A percentile compares a stretch with the other conserved stretches of the same genome.
Conservation (phyloP, 2,888 invertebrate genomes). For the Anoplius nigerrimus region DNA sequence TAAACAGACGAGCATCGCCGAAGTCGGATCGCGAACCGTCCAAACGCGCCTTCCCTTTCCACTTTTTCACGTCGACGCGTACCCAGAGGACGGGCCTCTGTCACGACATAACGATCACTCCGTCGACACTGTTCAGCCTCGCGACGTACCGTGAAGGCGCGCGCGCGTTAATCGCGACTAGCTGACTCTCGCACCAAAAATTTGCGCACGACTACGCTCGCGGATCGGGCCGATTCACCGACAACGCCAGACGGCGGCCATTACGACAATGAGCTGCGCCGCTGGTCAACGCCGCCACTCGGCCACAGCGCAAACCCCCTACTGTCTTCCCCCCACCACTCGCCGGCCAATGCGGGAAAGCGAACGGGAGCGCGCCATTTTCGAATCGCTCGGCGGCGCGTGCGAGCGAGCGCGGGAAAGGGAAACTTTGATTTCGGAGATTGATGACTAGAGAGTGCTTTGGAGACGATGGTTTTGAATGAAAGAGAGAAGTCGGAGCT, state of each 20-base stretch:
- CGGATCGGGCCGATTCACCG: constrained; percentile 55
- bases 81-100: too few species aligned
- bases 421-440: too few species aligned
- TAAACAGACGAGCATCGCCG: constrained; percentile 46
- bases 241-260: constrained; percentile 73
- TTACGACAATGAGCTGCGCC: constrained; percentile 68
- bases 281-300: constrained; percentile 46
- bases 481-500: too few species aligned
- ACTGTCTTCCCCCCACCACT: constrained; percentile 6
- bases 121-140: not conserved
- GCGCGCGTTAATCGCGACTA: not conserved
- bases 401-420: not conserved
- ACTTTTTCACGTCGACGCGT: too few species aligned
- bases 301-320: constrained; percentile 34
- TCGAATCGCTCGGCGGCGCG: not conserved
- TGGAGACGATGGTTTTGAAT: too few species aligned
- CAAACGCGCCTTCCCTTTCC: too few species aligned
- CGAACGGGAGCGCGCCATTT: not conserved
- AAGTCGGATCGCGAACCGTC: not conserved
- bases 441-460: too few species aligned
- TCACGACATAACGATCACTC: not conserved
- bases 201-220: constrained; percentile 9
- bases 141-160: not conserved
- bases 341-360: not conserved
- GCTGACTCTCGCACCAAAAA: not conserved